Evolutionary conservation across 2,888 invertebrate species (phyloP), one percentile per base, ranked within the genome.

Genomic region (Aphrophora alni): DNA sequence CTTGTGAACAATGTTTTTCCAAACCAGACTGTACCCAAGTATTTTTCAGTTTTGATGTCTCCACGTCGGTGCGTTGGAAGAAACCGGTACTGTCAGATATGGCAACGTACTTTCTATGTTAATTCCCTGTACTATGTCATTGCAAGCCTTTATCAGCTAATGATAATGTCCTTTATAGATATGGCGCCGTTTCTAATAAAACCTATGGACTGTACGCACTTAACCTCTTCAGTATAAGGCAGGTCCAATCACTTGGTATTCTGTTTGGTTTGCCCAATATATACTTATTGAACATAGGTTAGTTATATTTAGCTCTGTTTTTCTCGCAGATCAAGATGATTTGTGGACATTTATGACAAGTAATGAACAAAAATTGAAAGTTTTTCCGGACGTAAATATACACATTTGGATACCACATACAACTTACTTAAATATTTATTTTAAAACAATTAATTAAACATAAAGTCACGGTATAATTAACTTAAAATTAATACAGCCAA

Each of bases 21-120:
- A 33, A 8, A 59, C 59, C 21, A 4, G 59, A 59, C 59, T 59
- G 59, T 59, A 59, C 59, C 10, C 5, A 21, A 14, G 5, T 44
- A 59, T 59, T 59, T 59, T 59, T 59, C 59, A 59, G 59, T 59
- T 59, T 59, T 59, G 59, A 59, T 59, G 59, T 21, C 59, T 59
- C 59, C 59, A 5, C 59, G 59, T 4, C 59, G 2, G 7, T 21
- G 8, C 8, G 33, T 33, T 8, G 33, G 33, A 33, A 33, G 21
- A 21, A 59, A 59, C 59, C 59, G 59, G 59, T 59, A 59, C 59
- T 14, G 59, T 59, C 59, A 21, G 59, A 14, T 44, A 59, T 59
- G 59, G 59, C 59, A n/a, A 21, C n/a, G 21, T 21, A 21, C 59
- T 59, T 21, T 59, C 59, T 59, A 59, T 59, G 59, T 59, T 59